These are phyloP conservation scores for Drosophila prostipennis DNA, from an alignment of 2,888 invertebrate genomes.

Conservation along the genomic window DNA sequence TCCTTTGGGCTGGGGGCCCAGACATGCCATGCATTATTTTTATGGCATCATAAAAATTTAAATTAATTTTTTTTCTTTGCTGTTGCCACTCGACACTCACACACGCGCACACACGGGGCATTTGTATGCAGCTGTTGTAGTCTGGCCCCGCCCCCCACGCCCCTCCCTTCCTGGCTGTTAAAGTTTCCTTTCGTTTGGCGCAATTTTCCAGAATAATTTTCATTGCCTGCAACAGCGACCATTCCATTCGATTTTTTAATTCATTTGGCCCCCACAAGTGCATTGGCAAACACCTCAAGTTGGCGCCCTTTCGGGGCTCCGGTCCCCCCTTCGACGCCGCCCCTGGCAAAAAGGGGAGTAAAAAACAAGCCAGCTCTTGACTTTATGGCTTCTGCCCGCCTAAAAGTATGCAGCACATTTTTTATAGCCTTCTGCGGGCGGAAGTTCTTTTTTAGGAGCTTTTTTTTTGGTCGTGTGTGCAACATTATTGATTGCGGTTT, in stretches of 20 bases:
- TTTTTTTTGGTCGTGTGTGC: constrained; percentile 16
- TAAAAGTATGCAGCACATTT: constrained; percentile 43
- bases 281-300: constrained; percentile 22
- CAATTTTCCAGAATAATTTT: constrained; percentile 24
- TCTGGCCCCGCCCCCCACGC: background rate
- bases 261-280: constrained; percentile 30
- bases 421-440: constrained; percentile 4
- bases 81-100: constrained; percentile 24
- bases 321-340: background rate
- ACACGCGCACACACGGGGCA: constrained; percentile 23
- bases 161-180: constrained; percentile 12
- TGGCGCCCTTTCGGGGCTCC: background rate
- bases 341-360: background rate
- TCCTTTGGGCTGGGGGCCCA: constrained; percentile 10
- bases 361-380: constrained; percentile 8
- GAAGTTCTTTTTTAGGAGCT: background rate
- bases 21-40: constrained; percentile 70
- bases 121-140: constrained; percentile 58
- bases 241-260: constrained; percentile 37
- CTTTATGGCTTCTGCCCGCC: constrained; percentile 39
- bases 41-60: constrained; percentile 76
- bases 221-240: constrained; percentile 2
- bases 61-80: constrained; percentile 65
- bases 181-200: constrained; percentile 48
- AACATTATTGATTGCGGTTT: constrained; percentile 12